phyloP scores from a whole-genome alignment of 2,113 vertebrate genomes.

The Oxyruncus cristatus region DNA sequence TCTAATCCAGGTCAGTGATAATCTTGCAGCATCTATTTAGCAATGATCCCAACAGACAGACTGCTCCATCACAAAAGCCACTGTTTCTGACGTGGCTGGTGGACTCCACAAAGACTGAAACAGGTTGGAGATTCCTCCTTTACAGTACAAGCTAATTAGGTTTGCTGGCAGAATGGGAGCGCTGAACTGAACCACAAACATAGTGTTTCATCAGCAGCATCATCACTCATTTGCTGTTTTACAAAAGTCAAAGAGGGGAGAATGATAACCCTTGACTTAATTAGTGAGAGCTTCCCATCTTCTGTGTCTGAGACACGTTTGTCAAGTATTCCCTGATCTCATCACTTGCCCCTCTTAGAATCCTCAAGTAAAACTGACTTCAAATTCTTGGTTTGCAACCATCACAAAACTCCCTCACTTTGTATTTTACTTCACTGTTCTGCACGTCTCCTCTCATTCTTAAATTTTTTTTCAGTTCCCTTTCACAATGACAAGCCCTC shows the following conservation, averaged over 20 bases:
- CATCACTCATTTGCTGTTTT: background rate
- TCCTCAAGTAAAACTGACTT: background rate
- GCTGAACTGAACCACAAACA: background rate
- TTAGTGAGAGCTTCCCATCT: background rate
- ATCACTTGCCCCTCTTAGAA: background rate
- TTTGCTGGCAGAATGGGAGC: background rate
- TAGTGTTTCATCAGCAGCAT: background rate
- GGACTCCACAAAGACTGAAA: background rate
- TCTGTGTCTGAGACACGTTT: background rate
- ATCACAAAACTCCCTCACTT: background rate
- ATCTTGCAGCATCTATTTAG: conserved; percentile 17
- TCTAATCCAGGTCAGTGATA: conserved; percentile 50
- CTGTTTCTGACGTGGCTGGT: background rate
- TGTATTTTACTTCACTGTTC: background rate
- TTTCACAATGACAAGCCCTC: background rate
- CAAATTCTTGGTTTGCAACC: background rate
- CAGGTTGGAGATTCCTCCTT: background rate
- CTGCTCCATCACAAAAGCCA: background rate
- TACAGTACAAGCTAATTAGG: background rate
- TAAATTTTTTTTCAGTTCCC: background rate
- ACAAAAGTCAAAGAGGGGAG: background rate
- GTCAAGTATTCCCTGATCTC: background rate
- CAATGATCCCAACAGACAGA: background rate
- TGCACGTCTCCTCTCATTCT: background rate
- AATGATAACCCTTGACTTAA: background rate